Conservation (phyloP, 2,888 invertebrate genomes). For the Brassicogethes aeneus region DNA sequence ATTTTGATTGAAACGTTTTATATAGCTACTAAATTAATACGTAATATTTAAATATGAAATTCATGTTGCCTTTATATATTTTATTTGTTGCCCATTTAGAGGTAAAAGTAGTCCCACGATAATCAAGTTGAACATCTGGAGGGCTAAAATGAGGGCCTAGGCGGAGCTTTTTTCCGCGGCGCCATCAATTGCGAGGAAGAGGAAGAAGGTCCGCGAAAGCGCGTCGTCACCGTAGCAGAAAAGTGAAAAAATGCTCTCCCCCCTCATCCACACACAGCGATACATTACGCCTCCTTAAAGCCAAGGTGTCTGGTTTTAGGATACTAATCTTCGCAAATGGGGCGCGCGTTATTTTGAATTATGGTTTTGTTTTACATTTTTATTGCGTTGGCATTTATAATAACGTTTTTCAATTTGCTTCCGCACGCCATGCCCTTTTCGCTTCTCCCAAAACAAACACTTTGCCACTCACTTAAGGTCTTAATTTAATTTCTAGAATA, state of each 20-base stretch:
- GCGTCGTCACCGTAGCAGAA: background rate
- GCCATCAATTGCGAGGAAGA: too few species aligned
- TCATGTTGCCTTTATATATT: too few species aligned
- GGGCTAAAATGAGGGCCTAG: too few species aligned
- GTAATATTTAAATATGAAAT: too few species aligned
- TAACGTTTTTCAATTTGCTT: constrained; percentile 42
- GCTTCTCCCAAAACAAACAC: constrained; percentile 8
- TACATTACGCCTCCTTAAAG: constrained; percentile 40
- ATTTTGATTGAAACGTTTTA: too few species aligned
- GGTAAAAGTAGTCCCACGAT: too few species aligned
- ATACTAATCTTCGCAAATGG: constrained; percentile 45
- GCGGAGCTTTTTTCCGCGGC: background rate
- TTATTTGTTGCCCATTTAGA: too few species aligned
- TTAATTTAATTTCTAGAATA: too few species aligned
- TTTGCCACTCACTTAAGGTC: background rate
- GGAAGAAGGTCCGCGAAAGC: background rate
- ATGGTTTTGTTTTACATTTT: constrained; percentile 45
- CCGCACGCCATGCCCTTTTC: constrained; percentile 14
- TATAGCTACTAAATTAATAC: too few species aligned
- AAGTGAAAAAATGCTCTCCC: constrained; percentile 14
- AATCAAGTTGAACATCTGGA: too few species aligned
- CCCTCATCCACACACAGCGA: too few species aligned
- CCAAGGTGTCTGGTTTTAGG: constrained; percentile 44
- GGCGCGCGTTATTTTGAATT: constrained; percentile 44
- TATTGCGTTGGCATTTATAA: constrained; percentile 43